phyloP scores from a whole-genome alignment of 2,888 invertebrate genomes.

The Mimumesa dahlbomi region DNA sequence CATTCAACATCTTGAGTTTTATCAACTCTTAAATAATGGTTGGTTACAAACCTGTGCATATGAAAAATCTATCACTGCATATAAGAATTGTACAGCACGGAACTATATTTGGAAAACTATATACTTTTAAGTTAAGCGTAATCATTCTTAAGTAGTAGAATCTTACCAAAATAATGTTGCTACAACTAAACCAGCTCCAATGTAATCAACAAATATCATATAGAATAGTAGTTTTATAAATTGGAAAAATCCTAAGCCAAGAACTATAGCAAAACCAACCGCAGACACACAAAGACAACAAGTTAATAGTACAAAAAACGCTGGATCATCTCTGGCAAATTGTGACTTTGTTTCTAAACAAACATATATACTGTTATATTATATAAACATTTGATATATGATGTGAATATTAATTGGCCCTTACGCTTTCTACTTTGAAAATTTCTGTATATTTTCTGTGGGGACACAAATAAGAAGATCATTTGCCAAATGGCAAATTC shows the following conservation, averaged over 20 bases:
- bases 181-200: conserved; percentile 91
- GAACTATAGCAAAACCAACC: conserved; percentile 91
- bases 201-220: conserved; percentile 96
- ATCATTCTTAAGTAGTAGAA: not conserved
- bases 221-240: conserved; percentile 93
- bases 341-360: conserved; percentile 96
- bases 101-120: too few relatives aligned
- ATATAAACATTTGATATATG: too few relatives aligned
- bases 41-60: conserved; percentile 92
- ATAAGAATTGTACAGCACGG: too few relatives aligned
- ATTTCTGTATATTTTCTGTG: conserved; percentile 98
- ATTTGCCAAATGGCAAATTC: conserved; percentile 99
- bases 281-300: conserved; percentile 94
- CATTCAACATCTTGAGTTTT: conserved; percentile 94
- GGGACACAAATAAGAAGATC: conserved; percentile 95
- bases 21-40: conserved; percentile 87
- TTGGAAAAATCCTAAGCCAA: conserved; percentile 86
- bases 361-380: not conserved
- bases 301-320: conserved; percentile 95
- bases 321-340: conserved; percentile 99
- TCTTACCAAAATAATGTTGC: conserved; percentile 93
- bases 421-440: conserved; percentile 98
- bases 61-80: too few relatives aligned
- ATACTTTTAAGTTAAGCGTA: not conserved
- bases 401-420: too few relatives aligned